A percentile compares a stretch with the other conserved stretches of the same genome.
phyloP scores from a whole-genome alignment of 2,113 vertebrate species.

The Pseudopodoces humilis region DNA sequence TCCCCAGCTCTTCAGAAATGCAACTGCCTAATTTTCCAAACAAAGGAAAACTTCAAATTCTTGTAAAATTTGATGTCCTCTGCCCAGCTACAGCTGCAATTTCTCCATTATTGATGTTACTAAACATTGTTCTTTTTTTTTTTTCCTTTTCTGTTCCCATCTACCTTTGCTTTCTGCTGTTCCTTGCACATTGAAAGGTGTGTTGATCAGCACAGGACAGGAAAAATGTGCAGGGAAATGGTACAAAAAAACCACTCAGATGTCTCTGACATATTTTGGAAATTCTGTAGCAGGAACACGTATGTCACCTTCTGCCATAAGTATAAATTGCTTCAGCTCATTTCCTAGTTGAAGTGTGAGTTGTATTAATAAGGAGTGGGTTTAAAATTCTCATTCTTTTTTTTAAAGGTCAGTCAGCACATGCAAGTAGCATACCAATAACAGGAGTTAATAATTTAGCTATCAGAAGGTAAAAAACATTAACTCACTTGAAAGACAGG shows the following conservation, averaged over 20 bases:
- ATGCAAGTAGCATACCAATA: background rate
- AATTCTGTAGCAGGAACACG: background rate
- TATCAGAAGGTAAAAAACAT: background rate
- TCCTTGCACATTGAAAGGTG: background rate
- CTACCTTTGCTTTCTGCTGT: background rate
- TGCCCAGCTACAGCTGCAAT: background rate
- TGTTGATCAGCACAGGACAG: background rate
- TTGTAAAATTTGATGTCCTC: background rate
- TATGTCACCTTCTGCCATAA: background rate
- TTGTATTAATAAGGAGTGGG: background rate
- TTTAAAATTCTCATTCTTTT: constrained; percentile 9
- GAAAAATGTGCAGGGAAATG: background rate
- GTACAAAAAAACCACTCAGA: background rate
- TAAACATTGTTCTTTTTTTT: background rate
- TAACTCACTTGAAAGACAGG: background rate
- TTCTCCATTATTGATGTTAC: background rate
- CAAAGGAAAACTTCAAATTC: background rate
- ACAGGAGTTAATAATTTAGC: background rate
- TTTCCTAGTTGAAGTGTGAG: background rate
- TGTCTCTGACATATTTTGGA: constrained; percentile 28
- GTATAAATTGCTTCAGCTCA: background rate
- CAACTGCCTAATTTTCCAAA: background rate
- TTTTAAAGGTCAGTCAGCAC: background rate
- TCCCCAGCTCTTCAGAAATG: background rate
- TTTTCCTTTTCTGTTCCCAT: background rate